These are phyloP conservation scores for Pelobates fuscus DNA, from an alignment of 2,113 vertebrate genomes.

Conservation along the genomic window DNA sequence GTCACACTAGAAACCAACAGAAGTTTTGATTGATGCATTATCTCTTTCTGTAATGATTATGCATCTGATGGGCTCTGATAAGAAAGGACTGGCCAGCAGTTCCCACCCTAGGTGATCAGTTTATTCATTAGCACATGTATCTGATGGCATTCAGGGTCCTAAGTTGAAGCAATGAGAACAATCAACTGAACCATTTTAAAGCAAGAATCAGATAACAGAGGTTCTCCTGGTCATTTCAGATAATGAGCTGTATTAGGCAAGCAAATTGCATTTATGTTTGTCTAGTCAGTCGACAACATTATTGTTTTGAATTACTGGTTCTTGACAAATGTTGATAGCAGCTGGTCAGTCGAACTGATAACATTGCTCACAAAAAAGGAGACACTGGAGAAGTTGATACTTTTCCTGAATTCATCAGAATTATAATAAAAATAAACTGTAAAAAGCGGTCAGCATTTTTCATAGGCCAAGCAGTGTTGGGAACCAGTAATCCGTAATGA, in stretches of 20 bases:
- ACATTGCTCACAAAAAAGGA: no score
- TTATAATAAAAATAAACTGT: no score
- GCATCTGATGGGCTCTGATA: no score
- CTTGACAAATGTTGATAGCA: background rate
- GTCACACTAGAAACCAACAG: conserved; percentile 21
- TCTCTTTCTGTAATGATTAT: conserved; percentile 6
- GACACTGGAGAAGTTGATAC: no score
- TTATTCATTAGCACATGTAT: conserved; percentile 23
- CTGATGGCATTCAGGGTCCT: conserved; percentile 32
- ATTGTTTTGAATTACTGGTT: background rate
- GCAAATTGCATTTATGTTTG: conserved; percentile 2
- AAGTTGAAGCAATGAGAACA: conserved; percentile 28
- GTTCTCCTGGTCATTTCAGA: conserved; percentile 28
- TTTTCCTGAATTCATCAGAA: no score
- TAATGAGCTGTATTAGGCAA: conserved; percentile 27
- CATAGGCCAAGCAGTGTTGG: no score
- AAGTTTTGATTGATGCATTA: conserved; percentile 22
- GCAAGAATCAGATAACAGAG: conserved; percentile 36
- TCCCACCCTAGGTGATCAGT: conserved; percentile 21
- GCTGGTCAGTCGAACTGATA: background rate
- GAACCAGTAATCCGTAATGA: no score
- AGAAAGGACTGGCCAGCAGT: background rate
- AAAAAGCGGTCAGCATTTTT: no score
- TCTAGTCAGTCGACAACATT: conserved; percentile 3
- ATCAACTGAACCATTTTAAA: conserved; percentile 28